Conservation (phyloP, 92 coral and sea anemone species). For the Parazoanthus atlanticus region DNA sequence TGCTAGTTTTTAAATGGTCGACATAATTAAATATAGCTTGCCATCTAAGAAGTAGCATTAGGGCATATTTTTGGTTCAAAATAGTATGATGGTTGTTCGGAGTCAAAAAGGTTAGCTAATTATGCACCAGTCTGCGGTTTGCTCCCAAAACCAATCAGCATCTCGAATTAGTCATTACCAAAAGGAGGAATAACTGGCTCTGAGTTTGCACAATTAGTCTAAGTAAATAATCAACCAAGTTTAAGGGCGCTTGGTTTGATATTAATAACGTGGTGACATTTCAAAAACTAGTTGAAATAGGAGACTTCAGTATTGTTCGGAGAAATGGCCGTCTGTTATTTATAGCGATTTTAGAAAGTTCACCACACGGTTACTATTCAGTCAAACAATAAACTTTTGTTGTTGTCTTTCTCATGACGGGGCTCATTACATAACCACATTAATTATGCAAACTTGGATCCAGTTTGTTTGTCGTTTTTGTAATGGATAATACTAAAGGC, state of each 20-base stretch:
- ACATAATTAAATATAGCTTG: slow-evolving; percentile 1
- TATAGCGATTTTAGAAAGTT: too few species aligned
- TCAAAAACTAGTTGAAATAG: too few species aligned
- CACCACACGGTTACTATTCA: too few species aligned
- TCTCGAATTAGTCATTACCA: background rate
- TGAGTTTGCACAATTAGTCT: background rate
- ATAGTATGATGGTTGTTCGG: background rate
- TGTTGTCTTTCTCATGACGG: background rate
- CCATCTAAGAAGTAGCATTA: slow-evolving; percentile 3
- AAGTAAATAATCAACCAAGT: too few species aligned
- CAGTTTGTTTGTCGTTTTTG: background rate
- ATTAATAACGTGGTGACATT: background rate
- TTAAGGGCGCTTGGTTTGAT: background rate
- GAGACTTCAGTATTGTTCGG: background rate
- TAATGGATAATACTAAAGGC: too few species aligned
- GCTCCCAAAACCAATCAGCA: background rate
- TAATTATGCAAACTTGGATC: background rate
- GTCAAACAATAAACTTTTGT: background rate
- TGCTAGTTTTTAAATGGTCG: slow-evolving; percentile 14
- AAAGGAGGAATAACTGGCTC: background rate
- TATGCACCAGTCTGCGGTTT: slow-evolving; percentile 5
- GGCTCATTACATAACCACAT: background rate
- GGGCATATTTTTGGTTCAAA: slow-evolving; percentile 3
- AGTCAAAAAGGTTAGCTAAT: slow-evolving; percentile 19
- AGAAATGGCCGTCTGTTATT: background rate